Evolutionary conservation across 64 coral and sea anemone species (phyloP), one percentile per base, ranked within the genome.

Genomic region (Stichodactyla mertensii): DNA sequence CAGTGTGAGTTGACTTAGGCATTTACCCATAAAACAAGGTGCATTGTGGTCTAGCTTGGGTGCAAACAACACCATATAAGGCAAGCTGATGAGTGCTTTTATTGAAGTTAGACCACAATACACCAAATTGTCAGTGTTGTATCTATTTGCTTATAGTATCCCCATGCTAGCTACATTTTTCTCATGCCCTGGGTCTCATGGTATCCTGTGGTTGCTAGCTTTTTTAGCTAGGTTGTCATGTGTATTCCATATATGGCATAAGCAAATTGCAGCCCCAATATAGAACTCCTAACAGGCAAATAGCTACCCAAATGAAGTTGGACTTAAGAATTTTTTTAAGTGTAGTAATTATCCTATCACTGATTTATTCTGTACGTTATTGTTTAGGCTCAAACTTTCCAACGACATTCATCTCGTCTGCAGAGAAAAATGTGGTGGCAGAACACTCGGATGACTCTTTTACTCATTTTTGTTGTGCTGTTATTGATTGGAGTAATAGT

Each of bases 361-460:
- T 45, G 36, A 45, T 45, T 45, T 45, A 45, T 45, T 45, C 36
- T 45, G 36, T 45, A 45, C 36, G 3, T 20, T n/a, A 66, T 66
- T 66, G 19, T 22, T 66, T 82, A 98, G 96, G 88, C 96, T 22
- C 88, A 88, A 79, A 87, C 90, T 22, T 98, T 98, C 77, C 88
- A 92, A 92, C 84, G 87, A 82, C 90, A 87, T 71, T 84, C 96
- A 4, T 54, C 54, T 58, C 90, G 88, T 9, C 67, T 98, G 57
- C 84, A 85, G 6, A 77, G 12, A 61, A 88, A 92, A 60, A 98
- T 98, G 96, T 98, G 96, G 96, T 98, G 96, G 96, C 90, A 98
- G 55, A 92, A 98, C 87, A 86, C 91, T 27, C 91, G 89, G 55
- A 90, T 98, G 85, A 90, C 87, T 61, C 55, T 94, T 14, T 87